Evolutionary conservation across 2,797 vertebrate species (phyloP).

Genomic region (Myiotriccus ornatus): DNA sequence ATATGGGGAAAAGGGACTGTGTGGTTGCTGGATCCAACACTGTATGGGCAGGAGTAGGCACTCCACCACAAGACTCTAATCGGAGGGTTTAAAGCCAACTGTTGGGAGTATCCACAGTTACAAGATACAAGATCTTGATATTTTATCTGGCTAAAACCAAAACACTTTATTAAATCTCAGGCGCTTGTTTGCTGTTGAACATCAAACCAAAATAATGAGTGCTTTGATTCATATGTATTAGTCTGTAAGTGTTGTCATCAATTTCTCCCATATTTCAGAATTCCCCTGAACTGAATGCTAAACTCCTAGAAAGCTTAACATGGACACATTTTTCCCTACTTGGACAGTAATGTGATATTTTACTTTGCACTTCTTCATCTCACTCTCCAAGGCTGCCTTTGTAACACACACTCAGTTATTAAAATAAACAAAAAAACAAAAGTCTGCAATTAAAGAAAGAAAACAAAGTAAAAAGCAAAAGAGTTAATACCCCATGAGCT

Average conservation of each 20-base stretch:
- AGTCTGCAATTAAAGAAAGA: not conserved
- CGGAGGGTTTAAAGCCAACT: not conserved
- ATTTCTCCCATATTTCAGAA: not conserved
- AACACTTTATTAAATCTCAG: not conserved
- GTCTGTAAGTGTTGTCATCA: not conserved
- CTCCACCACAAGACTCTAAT: not conserved
- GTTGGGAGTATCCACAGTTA: not conserved
- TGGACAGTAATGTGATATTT: not conserved
- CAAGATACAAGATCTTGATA: not conserved
- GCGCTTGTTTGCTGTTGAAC: not conserved
- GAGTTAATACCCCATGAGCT: not conserved
- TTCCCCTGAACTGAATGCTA: not conserved
- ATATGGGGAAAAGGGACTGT: not conserved
- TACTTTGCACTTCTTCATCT: not conserved
- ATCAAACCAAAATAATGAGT: not conserved
- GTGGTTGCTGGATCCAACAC: not conserved
- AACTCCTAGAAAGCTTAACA: not conserved
- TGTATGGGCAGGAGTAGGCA: fast-evolving
- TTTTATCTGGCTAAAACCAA: not conserved
- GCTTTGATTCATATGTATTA: not conserved
- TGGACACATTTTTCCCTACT: not conserved
- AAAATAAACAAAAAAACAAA: not conserved
- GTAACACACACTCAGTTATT: not conserved
- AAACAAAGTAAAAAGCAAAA: not conserved
- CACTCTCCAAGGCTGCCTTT: not conserved